Evolutionary conservation across 2,888 invertebrate genomes (phyloP), one percentile per base, ranked within the genome.

Genomic region (Mylabris sibirica): DNA sequence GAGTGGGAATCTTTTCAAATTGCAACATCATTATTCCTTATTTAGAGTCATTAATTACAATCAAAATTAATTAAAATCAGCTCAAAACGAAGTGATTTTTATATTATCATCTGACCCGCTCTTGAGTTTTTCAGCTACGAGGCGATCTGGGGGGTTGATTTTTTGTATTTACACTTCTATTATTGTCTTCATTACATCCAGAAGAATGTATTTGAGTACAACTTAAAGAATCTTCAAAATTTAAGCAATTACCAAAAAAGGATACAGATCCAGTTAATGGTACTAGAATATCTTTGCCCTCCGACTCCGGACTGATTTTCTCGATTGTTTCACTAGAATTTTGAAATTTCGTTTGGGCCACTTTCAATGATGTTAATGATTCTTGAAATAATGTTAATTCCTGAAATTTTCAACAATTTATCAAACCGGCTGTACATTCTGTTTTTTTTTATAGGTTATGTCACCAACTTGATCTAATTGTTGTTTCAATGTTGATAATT

Each of bases 211-310:
- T n/a, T n/a, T n/a, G n/a, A n/a, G n/a, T n/a, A 4, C 12, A 60
- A 30, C 1, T 17, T 34, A 20, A 49, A 49, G 22, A 57, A 24
- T 57, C 12, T 20, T 14, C 11, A 60, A 60, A 34, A 4, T 62
- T 17, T 9, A 1, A n/a, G 2, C 5, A 49, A 49, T 53, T 53
- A 53, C 49, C 22, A 53, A 53, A 53, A 53, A 53, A 53, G 49
- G 49, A 53, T 89, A 91, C 91, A 78, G 98, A 98, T 78, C 96
- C 95, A 14, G 98, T 98, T 14, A 99, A 87, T 1, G 99, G 99
- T 17, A 99, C 97, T 22, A 99, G 87, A 75, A 98, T 93, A 67
- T 93, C 90, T 81, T 93, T 94, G 78, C 95, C 94, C 81, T 93
- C 90, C 72, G 90, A 89, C 24, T 91, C 90, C 0, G 93, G 90